phyloP scores from a whole-genome alignment of 2,888 invertebrate species.

The Zaprionus obscuricornis region DNA sequence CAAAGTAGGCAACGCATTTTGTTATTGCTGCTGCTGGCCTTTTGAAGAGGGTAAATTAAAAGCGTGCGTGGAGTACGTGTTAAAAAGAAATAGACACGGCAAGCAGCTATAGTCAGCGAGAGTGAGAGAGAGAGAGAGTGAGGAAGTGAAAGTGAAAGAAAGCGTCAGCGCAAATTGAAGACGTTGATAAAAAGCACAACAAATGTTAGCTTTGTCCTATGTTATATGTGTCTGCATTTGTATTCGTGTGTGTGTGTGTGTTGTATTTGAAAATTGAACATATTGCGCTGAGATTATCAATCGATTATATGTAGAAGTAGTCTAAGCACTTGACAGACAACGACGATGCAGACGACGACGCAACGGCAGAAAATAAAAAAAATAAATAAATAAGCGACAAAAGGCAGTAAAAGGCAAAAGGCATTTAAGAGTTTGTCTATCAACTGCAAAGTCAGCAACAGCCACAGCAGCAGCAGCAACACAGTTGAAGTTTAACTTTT shows the following conservation, averaged over 20 bases:
- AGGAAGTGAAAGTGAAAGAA: not conserved
- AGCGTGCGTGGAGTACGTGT: conserved; percentile 37
- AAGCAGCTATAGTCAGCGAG: not conserved
- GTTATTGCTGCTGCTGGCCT: conserved; percentile 3
- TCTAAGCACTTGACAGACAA: conserved; percentile 38
- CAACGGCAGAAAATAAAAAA: conserved; percentile 12
- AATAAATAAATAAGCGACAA: not conserved
- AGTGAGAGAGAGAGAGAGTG: not conserved
- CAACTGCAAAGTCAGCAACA: not conserved
- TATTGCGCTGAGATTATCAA: conserved; percentile 53
- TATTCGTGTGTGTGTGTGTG: conserved; percentile 6
- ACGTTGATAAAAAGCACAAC: conserved; percentile 26
- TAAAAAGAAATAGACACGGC: conserved; percentile 31
- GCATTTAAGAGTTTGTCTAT: conserved; percentile 1
- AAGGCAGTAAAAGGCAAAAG: conserved; percentile 26
- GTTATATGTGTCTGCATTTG: not conserved
- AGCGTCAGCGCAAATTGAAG: conserved; percentile 6
- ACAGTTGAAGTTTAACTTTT: conserved; percentile 4
- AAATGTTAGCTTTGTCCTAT: conserved; percentile 7
- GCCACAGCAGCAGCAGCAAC: no score
- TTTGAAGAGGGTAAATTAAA: conserved; percentile 50
- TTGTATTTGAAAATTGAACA: conserved; percentile 45
- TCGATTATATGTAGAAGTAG: conserved; percentile 50
- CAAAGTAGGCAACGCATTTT: conserved; percentile 32
- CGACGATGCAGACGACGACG: not conserved